A percentile compares a stretch with the other conserved stretches of the same genome.
Evolutionary conservation across 2,797 vertebrate species (phyloP).

Genomic region (Prionace glauca): DNA sequence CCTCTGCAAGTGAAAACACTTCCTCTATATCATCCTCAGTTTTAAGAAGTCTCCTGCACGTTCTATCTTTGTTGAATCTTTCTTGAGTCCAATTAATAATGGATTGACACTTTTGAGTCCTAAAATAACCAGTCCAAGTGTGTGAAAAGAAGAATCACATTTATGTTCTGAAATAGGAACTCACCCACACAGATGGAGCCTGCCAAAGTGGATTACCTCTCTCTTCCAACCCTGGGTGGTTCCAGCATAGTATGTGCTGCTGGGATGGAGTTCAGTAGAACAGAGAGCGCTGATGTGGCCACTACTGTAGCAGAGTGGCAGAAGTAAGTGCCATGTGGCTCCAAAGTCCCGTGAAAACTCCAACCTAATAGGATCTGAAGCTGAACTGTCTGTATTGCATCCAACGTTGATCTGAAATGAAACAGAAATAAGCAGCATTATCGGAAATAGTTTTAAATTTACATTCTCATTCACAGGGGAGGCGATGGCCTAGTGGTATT

Average conservation of each 20-base stretch:
- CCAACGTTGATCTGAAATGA: slow-evolving; percentile 82
- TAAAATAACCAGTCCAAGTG: not conserved
- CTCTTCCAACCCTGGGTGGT: slow-evolving; percentile 90
- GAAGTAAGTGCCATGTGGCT: slow-evolving; percentile 91
- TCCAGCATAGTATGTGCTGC: slow-evolving; percentile 84
- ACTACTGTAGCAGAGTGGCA: slow-evolving; percentile 86
- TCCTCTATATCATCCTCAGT: not conserved
- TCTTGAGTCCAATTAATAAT: not conserved
- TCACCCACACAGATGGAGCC: slow-evolving; percentile 90
- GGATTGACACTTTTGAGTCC: not conserved
- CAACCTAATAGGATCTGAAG: slow-evolving; percentile 74
- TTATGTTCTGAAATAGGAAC: slow-evolving; percentile 42
- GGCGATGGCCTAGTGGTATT: too few species aligned
- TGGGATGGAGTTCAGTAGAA: slow-evolving; percentile 90
- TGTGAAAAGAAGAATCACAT: not conserved
- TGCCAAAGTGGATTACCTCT: slow-evolving; percentile 87
- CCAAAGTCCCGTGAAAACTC: slow-evolving; percentile 95
- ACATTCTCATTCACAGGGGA: not conserved
- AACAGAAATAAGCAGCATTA: not conserved
- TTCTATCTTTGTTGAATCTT: not conserved
- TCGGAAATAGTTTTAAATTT: not conserved
- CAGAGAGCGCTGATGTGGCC: slow-evolving; percentile 81
- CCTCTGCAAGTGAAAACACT: not conserved
- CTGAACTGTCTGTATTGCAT: slow-evolving; percentile 86
- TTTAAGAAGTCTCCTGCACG: too few species aligned